phyloP scores from a whole-genome alignment of 2,888 invertebrate genomes.

The Diloba caeruleocephala region DNA sequence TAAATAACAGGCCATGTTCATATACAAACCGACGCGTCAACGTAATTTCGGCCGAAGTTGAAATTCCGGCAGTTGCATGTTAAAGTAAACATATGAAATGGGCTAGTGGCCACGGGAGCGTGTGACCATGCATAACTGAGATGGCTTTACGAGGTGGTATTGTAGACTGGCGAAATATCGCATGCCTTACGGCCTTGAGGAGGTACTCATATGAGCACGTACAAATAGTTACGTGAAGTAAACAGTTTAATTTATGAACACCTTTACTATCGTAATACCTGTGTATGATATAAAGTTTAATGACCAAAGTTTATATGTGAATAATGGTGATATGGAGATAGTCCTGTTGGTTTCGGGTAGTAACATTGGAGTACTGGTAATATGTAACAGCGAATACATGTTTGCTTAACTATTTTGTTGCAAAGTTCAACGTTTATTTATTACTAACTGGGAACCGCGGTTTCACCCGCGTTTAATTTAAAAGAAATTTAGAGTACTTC shows the following conservation, averaged over 20 bases:
- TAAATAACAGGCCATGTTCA: slow-evolving; percentile 39
- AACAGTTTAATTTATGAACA: slow-evolving; percentile 44
- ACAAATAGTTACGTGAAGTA: slow-evolving; percentile 32
- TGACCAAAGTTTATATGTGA: slow-evolving; percentile 29
- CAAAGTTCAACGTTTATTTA: too few species aligned
- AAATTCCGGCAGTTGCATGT: slow-evolving; percentile 55
- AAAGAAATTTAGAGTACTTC: too few species aligned
- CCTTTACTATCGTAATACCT: slow-evolving; percentile 42
- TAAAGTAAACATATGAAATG: slow-evolving; percentile 51
- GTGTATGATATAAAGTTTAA: slow-evolving; percentile 47
- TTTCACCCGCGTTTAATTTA: too few species aligned
- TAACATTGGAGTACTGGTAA: slow-evolving; percentile 14
- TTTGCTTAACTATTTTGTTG: slow-evolving; percentile 29
- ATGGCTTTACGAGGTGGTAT: slow-evolving; percentile 40
- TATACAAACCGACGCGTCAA: slow-evolving; percentile 35
- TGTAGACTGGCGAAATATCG: slow-evolving; percentile 40
- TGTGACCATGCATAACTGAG: slow-evolving; percentile 60
- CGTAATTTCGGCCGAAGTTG: slow-evolving; percentile 40
- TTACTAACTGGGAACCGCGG: too few species aligned
- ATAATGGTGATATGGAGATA: slow-evolving; percentile 21
- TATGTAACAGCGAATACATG: slow-evolving; percentile 11
- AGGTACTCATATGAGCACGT: slow-evolving; percentile 12
- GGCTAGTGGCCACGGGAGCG: slow-evolving; percentile 36
- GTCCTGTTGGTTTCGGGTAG: slow-evolving; percentile 19
- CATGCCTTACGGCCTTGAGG: slow-evolving; percentile 26